Evolutionary conservation across 2,888 invertebrate genomes (phyloP), one percentile per base, ranked within the genome.

Genomic region (Teinopalpus imperialis): DNA sequence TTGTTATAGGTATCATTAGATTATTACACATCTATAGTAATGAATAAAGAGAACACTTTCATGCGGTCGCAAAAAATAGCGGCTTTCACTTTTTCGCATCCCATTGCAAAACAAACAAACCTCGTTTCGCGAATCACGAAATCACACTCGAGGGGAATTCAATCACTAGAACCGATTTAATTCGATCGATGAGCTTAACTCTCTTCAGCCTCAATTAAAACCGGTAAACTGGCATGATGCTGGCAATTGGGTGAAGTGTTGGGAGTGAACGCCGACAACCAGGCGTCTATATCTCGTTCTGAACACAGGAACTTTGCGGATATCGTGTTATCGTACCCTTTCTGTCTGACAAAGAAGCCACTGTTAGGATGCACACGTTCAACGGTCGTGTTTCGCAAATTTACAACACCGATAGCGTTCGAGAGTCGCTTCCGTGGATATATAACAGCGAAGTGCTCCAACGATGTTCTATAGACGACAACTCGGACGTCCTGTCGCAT

Each of bases 361-460:
- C 79, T 81, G 48, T 83, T 87, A 1, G 66, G 51, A 2, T 82
- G 79, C 26, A 80, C 79, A 34, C 86, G 81, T 55, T 92, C 91
- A 30, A 91, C 86, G n/a, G 73, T 77, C 6, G 92, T 91, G 59
- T 91, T 92, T 57, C 90, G 81, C 51, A 92, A 69, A 67, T 92
- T 92, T 26, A 92, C 81, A 1, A 92, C 92, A 0, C 92, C 91
- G 23, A 91, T 74, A 0, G 92, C 90, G 53, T 91, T 90, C 51
- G 91, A 90, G 6, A 92, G 80, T 60, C 92, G 90, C 73, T 92
- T 92, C 68, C 91, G 90, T 3, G 92, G 92, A 54, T 91, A 92
- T 18, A 92, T 90, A 3, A 92, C 92, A 1, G 91, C 92, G 59
- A 92, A 92, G 59, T 92, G 92, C 63, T 92, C 92, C 62, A 91